Evolutionary conservation across 2,113 vertebrate species (phyloP), one percentile per base, ranked within the genome.

Genomic region (Hippocampus abdominalis): DNA sequence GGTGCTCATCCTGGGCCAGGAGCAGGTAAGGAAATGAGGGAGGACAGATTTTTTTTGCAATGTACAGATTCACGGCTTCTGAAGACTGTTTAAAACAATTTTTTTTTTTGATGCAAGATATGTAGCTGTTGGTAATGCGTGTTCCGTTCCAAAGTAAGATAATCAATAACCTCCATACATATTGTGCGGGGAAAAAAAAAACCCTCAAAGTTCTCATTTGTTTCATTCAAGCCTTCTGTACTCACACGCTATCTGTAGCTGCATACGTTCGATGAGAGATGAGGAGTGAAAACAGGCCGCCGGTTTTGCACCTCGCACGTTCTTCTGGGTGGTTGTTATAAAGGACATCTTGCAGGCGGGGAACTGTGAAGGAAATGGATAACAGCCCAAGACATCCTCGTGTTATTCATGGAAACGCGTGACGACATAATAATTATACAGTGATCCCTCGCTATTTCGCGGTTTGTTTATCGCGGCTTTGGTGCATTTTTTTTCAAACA

Each of bases 1-100:
- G 0, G 82, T 98, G 65, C 89, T 99, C 51, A 95, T 99, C 74
- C 89, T 99, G 82, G 97, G 97, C 62, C 97, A 99, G 85, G 97
- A 99, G 69, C 97, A 99, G 96, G 97, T 98, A 84, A 5, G 88
- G 21, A 20, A 3, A 32, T 32, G 46, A 16, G 11, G 10, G 1
- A 1, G 36, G 36, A 44, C 8, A 21, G 39, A 23, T 64, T 54
- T 59, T 59, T 1, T 57, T 27, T 4, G 23, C 8, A 53, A 53
- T 51, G 2, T 39, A 21, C 9, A 21, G 18, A 60, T 36, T 5
- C 15, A 32, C 20, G 15, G 15, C 57, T 60, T 60, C 16, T 60
- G 23, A 8, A 57, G 56, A 4, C 13, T 16, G 16, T 32, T 60
- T 49, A 20, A 49, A 1, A 20, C 7, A 32, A 4, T 32, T 32